These are phyloP conservation scores for Stegostoma tigrinum DNA, from an alignment of 2,113 vertebrate species.

Conservation along the genomic window DNA sequence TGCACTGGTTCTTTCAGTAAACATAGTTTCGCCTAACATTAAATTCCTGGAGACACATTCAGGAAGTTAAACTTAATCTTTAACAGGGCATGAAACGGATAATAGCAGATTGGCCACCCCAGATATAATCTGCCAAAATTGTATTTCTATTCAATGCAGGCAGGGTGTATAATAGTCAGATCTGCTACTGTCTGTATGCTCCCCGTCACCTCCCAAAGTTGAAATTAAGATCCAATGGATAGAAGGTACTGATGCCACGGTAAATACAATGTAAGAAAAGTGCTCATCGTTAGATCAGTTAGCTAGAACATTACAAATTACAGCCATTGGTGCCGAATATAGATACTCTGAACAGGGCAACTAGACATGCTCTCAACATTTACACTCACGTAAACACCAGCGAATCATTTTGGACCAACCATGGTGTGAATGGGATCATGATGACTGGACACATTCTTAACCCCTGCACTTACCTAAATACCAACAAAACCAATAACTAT, in stretches of 20 bases:
- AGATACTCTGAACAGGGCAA: neutral
- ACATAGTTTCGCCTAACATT: neutral
- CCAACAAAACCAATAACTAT: neutral
- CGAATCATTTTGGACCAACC: neutral
- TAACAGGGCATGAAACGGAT: neutral
- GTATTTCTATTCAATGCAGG: neutral
- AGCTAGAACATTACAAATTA: neutral
- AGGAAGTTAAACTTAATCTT: neutral
- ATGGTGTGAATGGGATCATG: neutral
- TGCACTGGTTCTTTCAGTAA: neutral
- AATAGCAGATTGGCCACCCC: neutral
- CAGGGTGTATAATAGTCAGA: neutral
- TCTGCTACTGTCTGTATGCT: neutral
- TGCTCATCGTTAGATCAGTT: neutral
- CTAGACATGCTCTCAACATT: neutral
- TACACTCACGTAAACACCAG: neutral
- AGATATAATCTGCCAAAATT: neutral
- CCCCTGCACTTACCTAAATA: neutral
- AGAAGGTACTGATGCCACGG: neutral
- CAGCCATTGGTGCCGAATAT: neutral
- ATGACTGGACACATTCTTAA: neutral
- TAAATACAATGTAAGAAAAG: neutral
- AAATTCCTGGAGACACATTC: neutral
- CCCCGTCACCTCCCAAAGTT: neutral
- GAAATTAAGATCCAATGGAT: neutral